Percentiles rank a stretch among this genome's conserved stretches.
Evolutionary conservation across 2,888 invertebrate genomes (phyloP).

Genomic region (Calliopum simillimum): DNA sequence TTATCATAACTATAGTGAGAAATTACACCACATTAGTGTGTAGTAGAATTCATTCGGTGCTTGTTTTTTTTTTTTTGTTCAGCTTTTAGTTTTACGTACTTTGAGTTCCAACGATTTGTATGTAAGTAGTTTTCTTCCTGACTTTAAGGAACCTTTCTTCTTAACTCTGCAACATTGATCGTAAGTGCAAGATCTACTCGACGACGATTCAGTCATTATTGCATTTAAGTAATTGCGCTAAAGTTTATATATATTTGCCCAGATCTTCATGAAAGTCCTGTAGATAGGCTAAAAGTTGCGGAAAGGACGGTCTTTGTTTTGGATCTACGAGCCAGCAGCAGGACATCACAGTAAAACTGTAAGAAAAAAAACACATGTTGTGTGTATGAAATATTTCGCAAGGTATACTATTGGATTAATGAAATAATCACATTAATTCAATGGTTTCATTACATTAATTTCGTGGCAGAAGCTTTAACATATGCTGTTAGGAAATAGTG

Average conservation of each 20-base stretch:
- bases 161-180: too few relatives aligned
- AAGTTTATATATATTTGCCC: slow-evolving; percentile 72
- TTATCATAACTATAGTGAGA: too few relatives aligned
- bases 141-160: not conserved
- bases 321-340: slow-evolving; percentile 76
- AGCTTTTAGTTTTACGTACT: slow-evolving; percentile 22
- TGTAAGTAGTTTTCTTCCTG: not conserved
- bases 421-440: too few relatives aligned
- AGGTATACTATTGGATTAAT: too few relatives aligned
- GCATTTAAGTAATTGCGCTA: not conserved
- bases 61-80: slow-evolving; percentile 28
- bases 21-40: too few relatives aligned
- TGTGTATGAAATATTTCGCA: not conserved
- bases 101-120: slow-evolving; percentile 2
- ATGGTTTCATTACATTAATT: too few relatives aligned
- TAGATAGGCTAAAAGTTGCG: slow-evolving; percentile 74
- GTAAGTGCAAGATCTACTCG: too few relatives aligned
- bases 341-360: slow-evolving; percentile 76
- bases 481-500: too few relatives aligned
- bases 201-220: not conserved
- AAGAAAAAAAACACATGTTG: slow-evolving; percentile 19
- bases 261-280: slow-evolving; percentile 77
- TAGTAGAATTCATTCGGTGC: not conserved
- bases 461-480: too few relatives aligned
- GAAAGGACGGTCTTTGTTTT: slow-evolving; percentile 75